Percentiles rank a stretch among this genome's conserved stretches.
These are phyloP conservation scores for Nestor notabilis DNA, from an alignment of 2,113 vertebrate genomes.

Conservation along the genomic window DNA sequence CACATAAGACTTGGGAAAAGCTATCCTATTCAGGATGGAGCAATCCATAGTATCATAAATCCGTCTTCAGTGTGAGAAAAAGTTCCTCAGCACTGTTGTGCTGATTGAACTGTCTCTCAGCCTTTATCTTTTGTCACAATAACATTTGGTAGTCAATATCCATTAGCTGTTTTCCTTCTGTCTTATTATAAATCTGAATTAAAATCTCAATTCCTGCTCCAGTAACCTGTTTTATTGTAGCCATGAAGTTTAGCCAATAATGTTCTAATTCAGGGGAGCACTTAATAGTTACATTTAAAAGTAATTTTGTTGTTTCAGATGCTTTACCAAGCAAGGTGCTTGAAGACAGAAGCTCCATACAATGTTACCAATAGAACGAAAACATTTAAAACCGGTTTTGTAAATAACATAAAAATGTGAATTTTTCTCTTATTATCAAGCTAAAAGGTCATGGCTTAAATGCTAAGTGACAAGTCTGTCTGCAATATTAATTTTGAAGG, in stretches of 20 bases:
- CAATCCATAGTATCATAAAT: background rate
- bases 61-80: background rate
- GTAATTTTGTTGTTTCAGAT: background rate
- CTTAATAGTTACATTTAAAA: background rate
- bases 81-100: fast-evolving
- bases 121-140: background rate
- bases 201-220: background rate
- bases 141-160: background rate
- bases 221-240: background rate
- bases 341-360: background rate
- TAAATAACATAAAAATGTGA: background rate
- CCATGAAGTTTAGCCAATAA: background rate
- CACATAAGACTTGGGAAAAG: background rate
- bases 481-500: background rate
- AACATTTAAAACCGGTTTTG: background rate
- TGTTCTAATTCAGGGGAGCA: background rate
- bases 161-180: background rate
- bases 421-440: background rate
- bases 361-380: background rate
- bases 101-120: background rate
- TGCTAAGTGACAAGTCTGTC: background rate
- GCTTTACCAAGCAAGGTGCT: background rate
- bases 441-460: fast-evolving
- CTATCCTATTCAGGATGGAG: background rate
- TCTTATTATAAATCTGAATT: background rate